Evolutionary conservation across 2,113 vertebrate species (phyloP).

Genomic region (Nibea albiflora): DNA sequence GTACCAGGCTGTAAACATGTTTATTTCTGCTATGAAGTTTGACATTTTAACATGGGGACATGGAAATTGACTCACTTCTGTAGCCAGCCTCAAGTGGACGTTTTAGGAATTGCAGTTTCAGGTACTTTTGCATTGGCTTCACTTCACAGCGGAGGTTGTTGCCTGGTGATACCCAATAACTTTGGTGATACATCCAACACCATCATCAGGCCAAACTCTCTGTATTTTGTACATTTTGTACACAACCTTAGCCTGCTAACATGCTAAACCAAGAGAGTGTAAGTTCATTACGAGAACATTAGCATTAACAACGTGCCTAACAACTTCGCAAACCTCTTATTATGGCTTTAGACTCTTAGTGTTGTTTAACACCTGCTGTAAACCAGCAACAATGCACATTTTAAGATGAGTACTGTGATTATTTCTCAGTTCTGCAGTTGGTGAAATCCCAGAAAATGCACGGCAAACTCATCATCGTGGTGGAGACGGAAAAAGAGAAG

Average conservation of each 20-base stretch:
- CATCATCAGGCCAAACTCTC: not conserved
- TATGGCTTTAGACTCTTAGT: not conserved
- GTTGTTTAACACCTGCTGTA: not conserved
- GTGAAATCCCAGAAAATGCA: slow-evolving; percentile 96
- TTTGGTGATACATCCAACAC: not conserved
- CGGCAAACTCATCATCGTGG: slow-evolving; percentile 90
- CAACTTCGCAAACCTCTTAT: not conserved
- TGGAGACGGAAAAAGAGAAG: slow-evolving; percentile 97
- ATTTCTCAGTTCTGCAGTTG: slow-evolving; percentile 90
- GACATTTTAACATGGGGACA: too few relatives aligned
- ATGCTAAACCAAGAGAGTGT: not conserved
- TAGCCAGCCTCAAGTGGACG: too few relatives aligned
- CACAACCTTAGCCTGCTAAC: not conserved
- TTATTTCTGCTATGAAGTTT: too few relatives aligned
- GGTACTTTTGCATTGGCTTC: too few relatives aligned
- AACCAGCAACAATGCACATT: not conserved
- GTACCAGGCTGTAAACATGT: too few relatives aligned
- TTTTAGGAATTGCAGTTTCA: too few relatives aligned
- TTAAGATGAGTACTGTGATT: not conserved
- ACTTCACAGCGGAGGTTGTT: too few relatives aligned
- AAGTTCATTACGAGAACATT: not conserved
- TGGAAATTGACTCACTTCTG: too few relatives aligned
- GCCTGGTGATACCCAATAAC: not conserved
- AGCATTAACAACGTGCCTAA: not conserved
- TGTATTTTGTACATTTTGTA: not conserved